Evolutionary conservation across 2,888 invertebrate genomes (phyloP).

Genomic region (Marronus borbonicus): DNA sequence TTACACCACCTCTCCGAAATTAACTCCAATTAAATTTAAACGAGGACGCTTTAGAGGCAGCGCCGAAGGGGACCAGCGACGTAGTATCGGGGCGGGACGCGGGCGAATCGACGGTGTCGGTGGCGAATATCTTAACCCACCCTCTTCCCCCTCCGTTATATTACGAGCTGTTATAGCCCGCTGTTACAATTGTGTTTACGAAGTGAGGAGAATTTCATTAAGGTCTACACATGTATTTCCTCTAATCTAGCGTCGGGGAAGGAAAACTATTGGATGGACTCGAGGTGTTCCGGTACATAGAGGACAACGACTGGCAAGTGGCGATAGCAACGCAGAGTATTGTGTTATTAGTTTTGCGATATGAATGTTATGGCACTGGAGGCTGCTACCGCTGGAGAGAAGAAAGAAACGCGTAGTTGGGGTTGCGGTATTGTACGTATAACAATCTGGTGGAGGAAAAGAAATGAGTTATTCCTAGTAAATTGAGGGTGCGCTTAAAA

Average conservation of each 20-base stretch:
- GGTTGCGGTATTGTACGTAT: no score
- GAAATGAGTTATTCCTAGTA: no score
- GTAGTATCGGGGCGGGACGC: neutral
- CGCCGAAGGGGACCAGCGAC: conserved; percentile 25
- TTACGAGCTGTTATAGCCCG: conserved; percentile 58
- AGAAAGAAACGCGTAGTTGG: neutral
- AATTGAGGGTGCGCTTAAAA: no score
- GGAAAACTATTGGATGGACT: neutral
- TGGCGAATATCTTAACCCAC: conserved; percentile 49
- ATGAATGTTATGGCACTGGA: neutral
- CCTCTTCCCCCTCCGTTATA: conserved; percentile 20
- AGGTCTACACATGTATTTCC: conserved; percentile 60
- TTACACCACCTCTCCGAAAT: conserved; percentile 53
- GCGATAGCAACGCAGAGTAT: neutral
- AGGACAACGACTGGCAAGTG: neutral
- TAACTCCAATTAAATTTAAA: conserved; percentile 57
- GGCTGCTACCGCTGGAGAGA: neutral
- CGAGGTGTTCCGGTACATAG: neutral
- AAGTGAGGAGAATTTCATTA: conserved; percentile 64
- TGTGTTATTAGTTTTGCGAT: conserved; percentile 26
- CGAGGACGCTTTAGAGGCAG: conserved; percentile 53
- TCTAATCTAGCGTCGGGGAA: neutral
- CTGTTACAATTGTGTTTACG: conserved; percentile 63
- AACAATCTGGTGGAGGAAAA: no score
- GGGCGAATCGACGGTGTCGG: conserved; percentile 20